Conservation (phyloP, 2,113 vertebrate species). For the Tenrec ecaudatus region DNA sequence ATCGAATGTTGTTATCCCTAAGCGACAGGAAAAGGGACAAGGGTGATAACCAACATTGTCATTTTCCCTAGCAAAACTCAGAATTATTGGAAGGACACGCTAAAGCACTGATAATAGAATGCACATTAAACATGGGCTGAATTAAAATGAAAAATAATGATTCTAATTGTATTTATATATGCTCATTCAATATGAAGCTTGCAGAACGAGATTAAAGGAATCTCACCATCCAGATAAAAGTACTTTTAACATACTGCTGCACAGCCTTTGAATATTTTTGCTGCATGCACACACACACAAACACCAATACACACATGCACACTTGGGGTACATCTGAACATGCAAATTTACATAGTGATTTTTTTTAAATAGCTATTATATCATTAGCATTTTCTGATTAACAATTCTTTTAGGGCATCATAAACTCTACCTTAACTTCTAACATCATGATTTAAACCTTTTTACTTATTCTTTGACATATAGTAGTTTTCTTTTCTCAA, state of each 20-base stretch:
- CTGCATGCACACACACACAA: background rate
- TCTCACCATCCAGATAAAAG: slow-evolving; percentile 4
- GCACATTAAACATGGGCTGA: slow-evolving; percentile 24
- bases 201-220: background rate
- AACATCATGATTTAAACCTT: slow-evolving; percentile 5
- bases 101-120: slow-evolving; percentile 25
- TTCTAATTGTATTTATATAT: slow-evolving; percentile 2
- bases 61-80: background rate
- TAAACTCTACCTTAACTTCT: background rate
- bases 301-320: too few relatives aligned
- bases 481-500: background rate
- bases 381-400: slow-evolving; percentile 25
- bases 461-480: slow-evolving; percentile 8
- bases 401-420: slow-evolving; percentile 10
- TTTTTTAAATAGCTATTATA: background rate
- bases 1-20: background rate
- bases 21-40: background rate
- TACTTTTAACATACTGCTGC: background rate
- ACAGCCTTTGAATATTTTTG: slow-evolving; percentile 16
- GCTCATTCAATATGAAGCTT: slow-evolving; percentile 34
- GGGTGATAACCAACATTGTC: background rate
- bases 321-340: background rate
- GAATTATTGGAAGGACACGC: background rate
- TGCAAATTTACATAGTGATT: background rate
- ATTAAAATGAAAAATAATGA: background rate